Evolutionary conservation across 2,113 vertebrate species (phyloP).

Genomic region (Calyptommatus sinebrachiatus): DNA sequence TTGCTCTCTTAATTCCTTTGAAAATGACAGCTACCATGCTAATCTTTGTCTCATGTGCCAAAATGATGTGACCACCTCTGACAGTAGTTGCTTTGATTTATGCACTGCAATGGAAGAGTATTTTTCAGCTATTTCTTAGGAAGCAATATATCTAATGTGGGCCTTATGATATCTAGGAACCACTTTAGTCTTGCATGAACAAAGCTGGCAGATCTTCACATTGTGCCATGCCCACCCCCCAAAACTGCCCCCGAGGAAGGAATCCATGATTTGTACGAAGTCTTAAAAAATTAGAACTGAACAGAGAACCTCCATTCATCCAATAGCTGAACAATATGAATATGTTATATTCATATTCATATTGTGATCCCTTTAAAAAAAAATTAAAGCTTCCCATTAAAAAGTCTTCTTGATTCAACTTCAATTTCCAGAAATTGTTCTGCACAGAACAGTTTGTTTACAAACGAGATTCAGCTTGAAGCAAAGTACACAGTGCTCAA

Average conservation of each 20-base stretch:
- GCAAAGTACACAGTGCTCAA: conserved; percentile 42
- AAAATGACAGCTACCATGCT: too few relatives aligned
- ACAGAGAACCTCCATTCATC: conserved; percentile 21
- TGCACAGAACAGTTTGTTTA: conserved; percentile 33
- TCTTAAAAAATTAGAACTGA: conserved; percentile 30
- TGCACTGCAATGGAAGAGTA: too few relatives aligned
- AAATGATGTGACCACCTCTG: too few relatives aligned
- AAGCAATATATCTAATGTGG: too few relatives aligned
- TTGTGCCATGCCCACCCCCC: too few relatives aligned
- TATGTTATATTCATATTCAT: conserved; percentile 25
- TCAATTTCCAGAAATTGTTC: conserved; percentile 50
- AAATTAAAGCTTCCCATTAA: conserved; percentile 46
- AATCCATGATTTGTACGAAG: conserved; percentile 17
- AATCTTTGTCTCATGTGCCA: too few relatives aligned
- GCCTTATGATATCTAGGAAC: too few relatives aligned
- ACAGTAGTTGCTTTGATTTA: too few relatives aligned
- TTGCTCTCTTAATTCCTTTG: too few relatives aligned
- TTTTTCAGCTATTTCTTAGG: too few relatives aligned
- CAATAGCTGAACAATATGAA: conserved; percentile 31
- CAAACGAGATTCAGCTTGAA: conserved; percentile 39
- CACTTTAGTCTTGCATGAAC: too few relatives aligned
- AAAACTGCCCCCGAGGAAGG: background rate
- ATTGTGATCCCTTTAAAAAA: conserved; percentile 45
- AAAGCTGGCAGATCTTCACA: too few relatives aligned
- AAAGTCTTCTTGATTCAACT: conserved; percentile 50